Percentiles rank a stretch among this genome's conserved stretches.
Conservation (phyloP, 2,113 vertebrate species). For the Marcusenius ussheri region DNA sequence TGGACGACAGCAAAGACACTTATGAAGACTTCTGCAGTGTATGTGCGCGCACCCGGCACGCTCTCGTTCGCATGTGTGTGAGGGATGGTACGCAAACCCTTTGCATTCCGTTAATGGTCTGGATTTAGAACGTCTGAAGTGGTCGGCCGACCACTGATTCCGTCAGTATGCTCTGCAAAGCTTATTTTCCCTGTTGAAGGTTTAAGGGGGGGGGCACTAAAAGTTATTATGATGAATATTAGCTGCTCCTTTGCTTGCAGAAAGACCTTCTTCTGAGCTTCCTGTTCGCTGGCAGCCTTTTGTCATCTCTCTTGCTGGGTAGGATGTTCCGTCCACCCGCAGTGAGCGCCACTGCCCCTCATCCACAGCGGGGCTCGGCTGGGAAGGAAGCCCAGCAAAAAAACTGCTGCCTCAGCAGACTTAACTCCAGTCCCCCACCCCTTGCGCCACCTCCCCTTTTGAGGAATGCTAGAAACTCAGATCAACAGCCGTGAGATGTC, state of each 20-base stretch:
- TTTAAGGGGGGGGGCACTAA: background rate
- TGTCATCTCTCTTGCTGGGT: background rate
- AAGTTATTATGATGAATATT: background rate
- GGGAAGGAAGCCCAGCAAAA: background rate
- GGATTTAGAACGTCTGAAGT: background rate
- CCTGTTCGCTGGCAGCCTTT: background rate
- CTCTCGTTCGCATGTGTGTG: background rate
- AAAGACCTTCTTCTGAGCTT: background rate
- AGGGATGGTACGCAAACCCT: background rate
- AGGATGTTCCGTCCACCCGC: background rate
- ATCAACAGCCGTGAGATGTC: background rate
- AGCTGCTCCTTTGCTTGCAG: background rate
- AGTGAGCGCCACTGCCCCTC: background rate
- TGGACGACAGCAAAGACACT: background rate
- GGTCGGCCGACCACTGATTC: background rate
- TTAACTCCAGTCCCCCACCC: background rate
- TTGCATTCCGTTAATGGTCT: background rate
- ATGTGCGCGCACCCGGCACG: background rate
- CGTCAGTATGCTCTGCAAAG: background rate
- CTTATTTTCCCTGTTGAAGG: background rate
- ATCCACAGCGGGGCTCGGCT: background rate
- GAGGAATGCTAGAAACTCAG: background rate
- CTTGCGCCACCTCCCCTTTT: background rate
- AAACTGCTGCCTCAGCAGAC: slow-evolving; percentile 17
- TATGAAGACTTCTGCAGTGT: background rate